A percentile compares a stretch with the other conserved stretches of the same genome.
Evolutionary conservation across 2,113 vertebrate genomes (phyloP).

Genomic region (Zosterops pallidus): DNA sequence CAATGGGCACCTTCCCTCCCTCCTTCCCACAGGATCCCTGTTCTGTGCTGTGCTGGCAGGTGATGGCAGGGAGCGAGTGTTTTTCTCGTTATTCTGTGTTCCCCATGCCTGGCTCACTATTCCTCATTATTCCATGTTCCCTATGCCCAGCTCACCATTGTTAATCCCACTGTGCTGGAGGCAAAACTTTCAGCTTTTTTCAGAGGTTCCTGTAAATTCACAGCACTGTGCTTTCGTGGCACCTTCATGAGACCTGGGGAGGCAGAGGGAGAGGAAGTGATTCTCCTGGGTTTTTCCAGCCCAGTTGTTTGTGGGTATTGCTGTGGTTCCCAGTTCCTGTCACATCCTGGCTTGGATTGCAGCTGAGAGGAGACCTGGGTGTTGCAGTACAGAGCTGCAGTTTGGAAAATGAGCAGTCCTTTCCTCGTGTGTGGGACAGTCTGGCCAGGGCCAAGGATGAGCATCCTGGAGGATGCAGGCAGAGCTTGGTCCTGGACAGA

Average conservation of each 20-base stretch:
- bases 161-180: neutral
- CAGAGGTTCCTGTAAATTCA: neutral
- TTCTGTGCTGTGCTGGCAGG: fast-evolving
- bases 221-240: fast-evolving
- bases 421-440: neutral
- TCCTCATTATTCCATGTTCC: neutral
- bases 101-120: fast-evolving
- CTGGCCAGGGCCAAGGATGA: neutral
- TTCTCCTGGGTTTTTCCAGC: neutral
- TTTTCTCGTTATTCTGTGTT: neutral
- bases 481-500: neutral
- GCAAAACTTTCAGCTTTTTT: neutral
- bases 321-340: neutral
- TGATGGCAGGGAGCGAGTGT: neutral
- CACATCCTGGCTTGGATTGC: neutral
- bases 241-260: fast-evolving
- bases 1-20: fast-evolving
- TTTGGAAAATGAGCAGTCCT: neutral
- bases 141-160: fast-evolving
- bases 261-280: neutral
- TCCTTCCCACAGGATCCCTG: neutral
- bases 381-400: neutral
- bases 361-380: neutral
- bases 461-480: neutral
- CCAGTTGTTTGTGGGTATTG: neutral